Base-by-base conservation (phyloP, 2,797 vertebrate genomes). In the Platyrinchus mystaceus region DNA sequence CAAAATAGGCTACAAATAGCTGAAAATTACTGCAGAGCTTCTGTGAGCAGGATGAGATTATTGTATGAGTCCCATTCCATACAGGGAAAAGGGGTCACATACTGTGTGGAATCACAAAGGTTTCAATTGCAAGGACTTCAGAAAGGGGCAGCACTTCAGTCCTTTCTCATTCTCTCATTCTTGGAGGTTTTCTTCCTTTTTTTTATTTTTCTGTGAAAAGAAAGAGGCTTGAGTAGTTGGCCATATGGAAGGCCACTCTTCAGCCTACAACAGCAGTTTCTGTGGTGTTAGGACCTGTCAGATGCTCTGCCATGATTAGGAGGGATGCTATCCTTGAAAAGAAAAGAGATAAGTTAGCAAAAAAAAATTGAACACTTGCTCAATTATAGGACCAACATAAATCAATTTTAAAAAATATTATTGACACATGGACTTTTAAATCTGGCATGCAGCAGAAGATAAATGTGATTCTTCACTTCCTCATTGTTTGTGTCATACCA, bases 1-100 rank as follows among this genome's bases (percentile, higher is more conserved):
- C 9, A 85, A 71, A 90, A 81, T 8, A 78, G 52, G 21, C 28
- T 55, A 55, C 52, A 67, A 78, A 84, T 80, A 88, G 58, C 73
- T 74, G 68, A 73, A 90, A 93, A 77, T 62, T 4, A 83, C 15
- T 63, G 41, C 32, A 74, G 59, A 30, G 44, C 14, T 19, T 12
- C 32, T 55, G 86, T 41, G 52, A 81, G 56, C 24, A 52, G 75
- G 21, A 26, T 53, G 73, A 92, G 23, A 66, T 50, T 52, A 36
- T 56, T 63, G 34, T 41, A 67, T 27, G 28, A 30, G 41, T 64
- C 58, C 41, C 14, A n/a, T 68, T 60, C 1, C 1, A 71, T 16
- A 27, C 2, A 2, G 22, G 43, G 18, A 50, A 79, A 76, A 69
- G 13, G 30, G 39, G 32, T 66, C 74, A 82, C 23, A 58, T 13